phyloP scores from a whole-genome alignment of 2,797 vertebrate genomes.

The Melanotaenia nigrans region DNA sequence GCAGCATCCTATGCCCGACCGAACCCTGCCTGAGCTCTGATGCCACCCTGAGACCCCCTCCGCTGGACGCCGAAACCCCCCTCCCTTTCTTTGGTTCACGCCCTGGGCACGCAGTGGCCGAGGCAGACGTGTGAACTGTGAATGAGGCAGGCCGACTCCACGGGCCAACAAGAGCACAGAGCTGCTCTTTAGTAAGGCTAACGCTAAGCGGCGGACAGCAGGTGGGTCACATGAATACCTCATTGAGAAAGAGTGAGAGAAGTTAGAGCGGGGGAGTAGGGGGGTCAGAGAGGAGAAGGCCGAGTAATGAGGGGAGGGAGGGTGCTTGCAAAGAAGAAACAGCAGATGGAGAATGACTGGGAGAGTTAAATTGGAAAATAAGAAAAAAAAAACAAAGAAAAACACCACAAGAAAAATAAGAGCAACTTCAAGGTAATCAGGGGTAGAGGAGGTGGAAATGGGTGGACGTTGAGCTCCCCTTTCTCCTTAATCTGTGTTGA shows the following conservation, averaged over 20 bases:
- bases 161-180: slow-evolving; percentile 77
- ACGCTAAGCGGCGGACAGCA: slow-evolving; percentile 81
- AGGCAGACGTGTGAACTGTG: slow-evolving; percentile 80
- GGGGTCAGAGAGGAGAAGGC: slow-evolving; percentile 37
- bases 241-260: slow-evolving; percentile 80
- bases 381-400: slow-evolving; percentile 2
- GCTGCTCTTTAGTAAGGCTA: slow-evolving; percentile 72
- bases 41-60: slow-evolving; percentile 56
- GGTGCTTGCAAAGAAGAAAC: slow-evolving; percentile 53
- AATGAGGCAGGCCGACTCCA: slow-evolving; percentile 71
- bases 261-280: slow-evolving; percentile 46
- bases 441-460: not conserved
- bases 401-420: slow-evolving; percentile 24
- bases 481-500: slow-evolving; percentile 71
- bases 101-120: slow-evolving; percentile 64
- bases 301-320: slow-evolving; percentile 49
- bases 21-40: slow-evolving; percentile 59
- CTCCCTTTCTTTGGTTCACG: slow-evolving; percentile 42
- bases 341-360: slow-evolving; percentile 58
- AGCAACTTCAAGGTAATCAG: slow-evolving; percentile 6
- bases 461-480: slow-evolving; percentile 41
- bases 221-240: slow-evolving; percentile 86
- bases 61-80: slow-evolving; percentile 44
- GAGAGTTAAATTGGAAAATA: slow-evolving; percentile 36
- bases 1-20: slow-evolving; percentile 71